These are phyloP conservation scores for Corythornis vintsioides DNA, from an alignment of 2,113 vertebrate genomes.

Conservation along the genomic window DNA sequence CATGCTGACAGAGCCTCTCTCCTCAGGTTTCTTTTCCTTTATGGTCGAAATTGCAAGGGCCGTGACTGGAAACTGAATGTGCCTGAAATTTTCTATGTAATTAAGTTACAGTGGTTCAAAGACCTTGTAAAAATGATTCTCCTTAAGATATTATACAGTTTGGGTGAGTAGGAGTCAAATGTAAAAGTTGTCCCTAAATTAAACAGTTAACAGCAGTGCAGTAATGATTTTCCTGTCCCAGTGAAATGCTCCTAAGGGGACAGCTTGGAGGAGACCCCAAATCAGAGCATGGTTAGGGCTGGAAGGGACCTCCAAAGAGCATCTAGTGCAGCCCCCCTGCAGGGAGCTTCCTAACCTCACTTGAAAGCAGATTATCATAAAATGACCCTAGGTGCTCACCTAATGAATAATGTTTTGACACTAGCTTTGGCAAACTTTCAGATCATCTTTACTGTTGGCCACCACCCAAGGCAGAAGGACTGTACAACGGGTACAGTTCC, in stretches of 20 bases:
- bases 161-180: background rate
- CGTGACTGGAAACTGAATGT: background rate
- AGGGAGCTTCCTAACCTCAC: background rate
- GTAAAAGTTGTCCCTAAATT: background rate
- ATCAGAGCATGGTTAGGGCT: background rate
- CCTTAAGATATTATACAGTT: background rate
- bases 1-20: background rate
- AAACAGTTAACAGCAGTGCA: background rate
- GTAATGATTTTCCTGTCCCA: background rate
- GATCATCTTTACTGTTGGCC: background rate
- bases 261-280: background rate
- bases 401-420: background rate
- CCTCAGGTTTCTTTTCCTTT: conserved; percentile 17
- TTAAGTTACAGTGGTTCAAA: background rate
- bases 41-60: background rate
- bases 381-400: background rate
- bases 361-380: background rate
- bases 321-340: too few species aligned
- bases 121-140: background rate
- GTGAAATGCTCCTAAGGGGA: background rate
- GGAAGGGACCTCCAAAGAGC: too few species aligned
- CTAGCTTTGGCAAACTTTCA: background rate
- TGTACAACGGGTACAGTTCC: background rate
- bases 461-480: background rate
- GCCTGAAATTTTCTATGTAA: background rate